Conservation (phyloP, 1,140 invertebrate genomes). For the Sycophila sp. region DNA sequence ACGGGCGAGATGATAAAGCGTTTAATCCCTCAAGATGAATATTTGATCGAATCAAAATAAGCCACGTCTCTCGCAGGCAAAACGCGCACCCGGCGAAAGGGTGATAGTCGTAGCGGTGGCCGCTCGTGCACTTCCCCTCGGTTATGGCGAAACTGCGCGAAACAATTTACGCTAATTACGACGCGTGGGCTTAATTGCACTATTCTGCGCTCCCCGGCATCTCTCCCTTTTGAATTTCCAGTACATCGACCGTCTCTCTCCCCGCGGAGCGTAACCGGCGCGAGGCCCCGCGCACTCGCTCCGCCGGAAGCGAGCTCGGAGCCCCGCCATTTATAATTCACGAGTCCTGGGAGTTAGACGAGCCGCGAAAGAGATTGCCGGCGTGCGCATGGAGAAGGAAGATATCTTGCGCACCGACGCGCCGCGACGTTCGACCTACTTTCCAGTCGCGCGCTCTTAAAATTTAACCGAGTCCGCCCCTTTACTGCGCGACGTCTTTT, state of each 20-base stretch:
- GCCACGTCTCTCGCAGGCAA: too few species aligned
- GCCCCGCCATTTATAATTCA: slow-evolving; percentile 61
- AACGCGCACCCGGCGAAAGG: background rate
- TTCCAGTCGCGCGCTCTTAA: background rate
- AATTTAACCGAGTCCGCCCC: slow-evolving; percentile 2
- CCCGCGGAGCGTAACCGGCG: background rate
- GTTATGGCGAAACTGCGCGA: slow-evolving; percentile 44
- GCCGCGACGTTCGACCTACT: slow-evolving; percentile 17
- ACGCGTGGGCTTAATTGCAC: slow-evolving; percentile 62
- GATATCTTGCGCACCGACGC: slow-evolving; percentile 22
- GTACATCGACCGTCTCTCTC: background rate
- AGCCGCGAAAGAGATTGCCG: slow-evolving; percentile 46
- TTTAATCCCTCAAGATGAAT: background rate
- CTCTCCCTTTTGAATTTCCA: slow-evolving; percentile 42
- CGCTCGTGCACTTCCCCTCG: slow-evolving; percentile 40
- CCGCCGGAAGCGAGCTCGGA: slow-evolving; percentile 38
- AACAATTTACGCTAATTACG: slow-evolving; percentile 67
- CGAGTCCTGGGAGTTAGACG: slow-evolving; percentile 46
- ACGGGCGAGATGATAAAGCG: background rate
- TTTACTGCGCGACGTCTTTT: too few species aligned
- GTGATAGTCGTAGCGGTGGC: background rate
- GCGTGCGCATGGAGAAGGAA: slow-evolving; percentile 26
- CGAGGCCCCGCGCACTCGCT: background rate
- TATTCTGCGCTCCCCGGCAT: slow-evolving; percentile 31
- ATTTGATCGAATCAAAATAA: background rate